phyloP scores from a whole-genome alignment of 2,113 vertebrate species.

The Oncorhynchus masou region DNA sequence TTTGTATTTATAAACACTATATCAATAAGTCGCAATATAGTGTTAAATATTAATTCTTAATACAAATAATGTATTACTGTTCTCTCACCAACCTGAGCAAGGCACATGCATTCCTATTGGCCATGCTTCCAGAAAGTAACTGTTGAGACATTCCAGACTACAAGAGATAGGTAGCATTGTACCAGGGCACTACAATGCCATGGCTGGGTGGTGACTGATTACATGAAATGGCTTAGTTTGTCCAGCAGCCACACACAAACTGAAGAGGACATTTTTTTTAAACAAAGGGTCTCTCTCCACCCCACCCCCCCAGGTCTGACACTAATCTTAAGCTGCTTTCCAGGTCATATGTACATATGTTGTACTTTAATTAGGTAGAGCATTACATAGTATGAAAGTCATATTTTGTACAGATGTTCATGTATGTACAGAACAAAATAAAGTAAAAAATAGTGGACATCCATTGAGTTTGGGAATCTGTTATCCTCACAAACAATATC shows the following conservation, averaged over 20 bases:
- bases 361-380: conserved; percentile 90
- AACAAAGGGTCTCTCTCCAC: conserved; percentile 36
- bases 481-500: not conserved
- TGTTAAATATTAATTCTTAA: too few relatives aligned
- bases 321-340: conserved; percentile 80
- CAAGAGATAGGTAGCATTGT: conserved; percentile 1
- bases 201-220: not conserved
- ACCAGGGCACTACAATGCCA: conserved; percentile 1
- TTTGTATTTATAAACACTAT: not conserved
- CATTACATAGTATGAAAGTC: conserved; percentile 85
- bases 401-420: conserved; percentile 89
- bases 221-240: conserved; percentile 26
- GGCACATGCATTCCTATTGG: not conserved
- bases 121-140: not conserved
- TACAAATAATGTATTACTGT: not conserved
- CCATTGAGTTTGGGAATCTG: not conserved
- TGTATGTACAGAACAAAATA: conserved; percentile 94
- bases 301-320: conserved; percentile 37
- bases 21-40: not conserved
- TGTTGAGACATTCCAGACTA: conserved; percentile 20
- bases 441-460: conserved; percentile 57
- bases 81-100: not conserved
- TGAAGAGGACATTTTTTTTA: conserved; percentile 19
- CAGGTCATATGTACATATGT: conserved; percentile 86
- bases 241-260: conserved; percentile 23